Conservation (phyloP, 2,888 invertebrate species). For the Mystacides longicornis region DNA sequence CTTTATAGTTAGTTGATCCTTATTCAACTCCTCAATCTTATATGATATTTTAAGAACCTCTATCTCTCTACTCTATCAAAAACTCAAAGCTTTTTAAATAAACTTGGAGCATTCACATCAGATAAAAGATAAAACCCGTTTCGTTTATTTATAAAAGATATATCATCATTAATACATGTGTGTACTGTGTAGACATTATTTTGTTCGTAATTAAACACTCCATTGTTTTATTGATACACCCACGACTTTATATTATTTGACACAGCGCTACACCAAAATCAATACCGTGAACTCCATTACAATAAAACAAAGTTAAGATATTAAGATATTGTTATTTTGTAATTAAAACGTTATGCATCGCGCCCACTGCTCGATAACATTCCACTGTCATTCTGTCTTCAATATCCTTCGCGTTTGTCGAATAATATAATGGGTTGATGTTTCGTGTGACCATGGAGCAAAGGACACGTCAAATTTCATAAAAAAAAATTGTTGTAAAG, state of each 20-base stretch:
- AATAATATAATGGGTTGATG: neutral
- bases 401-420: constrained; percentile 5
- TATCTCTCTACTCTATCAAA: too few relatives aligned
- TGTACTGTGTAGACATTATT: too few relatives aligned
- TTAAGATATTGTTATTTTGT: neutral
- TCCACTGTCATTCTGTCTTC: constrained; percentile 2
- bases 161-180: too few relatives aligned
- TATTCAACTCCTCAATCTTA: too few relatives aligned
- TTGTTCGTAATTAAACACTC: neutral
- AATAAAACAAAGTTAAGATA: neutral
- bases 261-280: neutral
- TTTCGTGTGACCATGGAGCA: neutral
- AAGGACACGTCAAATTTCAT: too few relatives aligned
- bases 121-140: too few relatives aligned
- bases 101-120: too few relatives aligned
- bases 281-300: constrained; percentile 1
- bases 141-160: too few relatives aligned
- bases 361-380: neutral
- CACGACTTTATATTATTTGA: neutral
- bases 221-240: neutral
- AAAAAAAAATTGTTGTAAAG: too few relatives aligned
- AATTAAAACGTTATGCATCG: constrained; percentile 11
- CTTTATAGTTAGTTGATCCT: too few relatives aligned
- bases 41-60: too few relatives aligned
- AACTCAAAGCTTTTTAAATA: too few relatives aligned